These are phyloP conservation scores for Ciona savignyi DNA, from an alignment of 23 tunicate species.

Conservation along the genomic window DNA sequence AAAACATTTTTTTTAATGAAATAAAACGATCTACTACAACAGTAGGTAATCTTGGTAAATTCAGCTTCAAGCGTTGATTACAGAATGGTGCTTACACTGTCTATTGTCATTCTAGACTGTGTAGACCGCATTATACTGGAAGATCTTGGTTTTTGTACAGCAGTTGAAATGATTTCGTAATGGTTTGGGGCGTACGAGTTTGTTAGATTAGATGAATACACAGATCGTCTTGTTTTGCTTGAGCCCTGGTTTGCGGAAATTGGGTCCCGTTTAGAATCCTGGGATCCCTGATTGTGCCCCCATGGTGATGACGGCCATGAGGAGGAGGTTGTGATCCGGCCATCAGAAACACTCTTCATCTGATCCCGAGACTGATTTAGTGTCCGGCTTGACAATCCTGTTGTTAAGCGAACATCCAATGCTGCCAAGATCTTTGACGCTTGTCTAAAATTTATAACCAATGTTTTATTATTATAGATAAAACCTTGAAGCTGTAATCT, in stretches of 20 bases:
- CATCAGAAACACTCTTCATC: not conserved
- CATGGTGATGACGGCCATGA: constrained; percentile 38
- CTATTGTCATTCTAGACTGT: not conserved
- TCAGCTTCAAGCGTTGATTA: not conserved
- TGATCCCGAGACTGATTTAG: constrained; percentile 2
- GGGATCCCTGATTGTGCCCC: not conserved
- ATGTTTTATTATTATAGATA: too few relatives aligned
- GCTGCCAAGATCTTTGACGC: constrained; percentile 43
- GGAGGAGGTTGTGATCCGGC: constrained; percentile 17
- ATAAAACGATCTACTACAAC: too few relatives aligned
- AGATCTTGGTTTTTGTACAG: not conserved
- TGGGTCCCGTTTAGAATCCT: not conserved
- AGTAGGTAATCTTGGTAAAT: too few relatives aligned
- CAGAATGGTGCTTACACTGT: not conserved
- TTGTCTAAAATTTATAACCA: too few relatives aligned
- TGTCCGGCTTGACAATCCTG: constrained; percentile 12
- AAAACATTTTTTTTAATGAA: too few relatives aligned
- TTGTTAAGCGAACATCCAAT: constrained; percentile 43
- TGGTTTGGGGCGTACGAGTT: not conserved
- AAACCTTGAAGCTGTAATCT: too few relatives aligned
- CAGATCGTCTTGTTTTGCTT: not conserved
- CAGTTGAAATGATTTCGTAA: not conserved
- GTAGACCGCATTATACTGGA: not conserved
- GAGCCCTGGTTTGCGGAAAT: not conserved
- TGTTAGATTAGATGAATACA: not conserved